Percentiles rank a stretch among this genome's conserved stretches.
Conservation (phyloP, 2,797 vertebrate genomes). For the Tokudaia tokunoshimensis region DNA sequence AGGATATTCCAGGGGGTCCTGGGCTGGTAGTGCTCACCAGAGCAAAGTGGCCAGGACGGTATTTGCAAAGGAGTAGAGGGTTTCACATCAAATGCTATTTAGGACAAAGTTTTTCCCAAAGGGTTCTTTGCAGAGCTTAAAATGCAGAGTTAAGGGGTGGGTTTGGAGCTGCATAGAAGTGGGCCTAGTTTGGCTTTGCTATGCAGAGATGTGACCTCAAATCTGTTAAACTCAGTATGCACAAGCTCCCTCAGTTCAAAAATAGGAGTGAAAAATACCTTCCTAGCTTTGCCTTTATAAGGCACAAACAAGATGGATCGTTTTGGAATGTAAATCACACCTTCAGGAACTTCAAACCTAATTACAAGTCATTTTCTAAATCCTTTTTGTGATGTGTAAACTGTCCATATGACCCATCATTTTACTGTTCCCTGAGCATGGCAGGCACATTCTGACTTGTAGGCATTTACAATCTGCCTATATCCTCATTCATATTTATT, state of each 20-base stretch:
- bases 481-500: not conserved
- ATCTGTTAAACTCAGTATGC: not conserved
- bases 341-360: not conserved
- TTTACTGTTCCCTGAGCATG: not conserved
- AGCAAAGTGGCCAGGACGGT: slow-evolving; percentile 18
- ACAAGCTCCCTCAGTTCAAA: not conserved
- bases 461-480: not conserved
- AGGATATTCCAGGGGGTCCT: not conserved
- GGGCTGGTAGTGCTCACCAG: not conserved
- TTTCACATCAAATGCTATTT: slow-evolving; percentile 34
- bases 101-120: not conserved
- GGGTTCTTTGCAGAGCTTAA: slow-evolving; percentile 29
- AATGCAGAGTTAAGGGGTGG: not conserved
- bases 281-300: not conserved
- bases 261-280: not conserved
- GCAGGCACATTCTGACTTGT: not conserved
- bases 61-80: slow-evolving; percentile 46
- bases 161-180: slow-evolving; percentile 33
- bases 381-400: not conserved
- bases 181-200: not conserved
- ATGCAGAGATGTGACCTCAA: not conserved
- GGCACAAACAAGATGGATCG: not conserved
- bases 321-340: not conserved
- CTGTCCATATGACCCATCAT: not conserved
- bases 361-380: not conserved